Evolutionary conservation across 2,797 vertebrate species (phyloP).

Genomic region (Delichon dasypus): DNA sequence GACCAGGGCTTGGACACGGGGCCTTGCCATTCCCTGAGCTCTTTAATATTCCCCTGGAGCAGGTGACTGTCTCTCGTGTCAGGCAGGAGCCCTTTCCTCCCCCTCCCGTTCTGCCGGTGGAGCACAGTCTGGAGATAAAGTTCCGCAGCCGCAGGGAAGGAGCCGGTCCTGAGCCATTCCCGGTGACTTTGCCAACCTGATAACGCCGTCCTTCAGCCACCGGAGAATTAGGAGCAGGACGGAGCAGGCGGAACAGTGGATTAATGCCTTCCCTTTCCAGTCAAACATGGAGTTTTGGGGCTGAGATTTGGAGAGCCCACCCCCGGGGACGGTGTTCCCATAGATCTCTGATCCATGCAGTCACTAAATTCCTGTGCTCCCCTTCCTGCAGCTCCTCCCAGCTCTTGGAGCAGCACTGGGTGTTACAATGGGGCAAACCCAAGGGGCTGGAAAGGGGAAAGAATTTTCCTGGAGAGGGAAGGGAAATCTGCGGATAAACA

Average conservation of each 20-base stretch:
- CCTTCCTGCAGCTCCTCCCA: fast-evolving
- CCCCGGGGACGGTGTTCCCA: neutral
- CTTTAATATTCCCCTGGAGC: conserved; percentile 31
- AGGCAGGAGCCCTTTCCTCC: neutral
- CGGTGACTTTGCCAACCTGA: conserved; percentile 22
- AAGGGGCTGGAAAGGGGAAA: neutral
- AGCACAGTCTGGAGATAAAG: conserved; percentile 36
- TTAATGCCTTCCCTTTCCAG: neutral
- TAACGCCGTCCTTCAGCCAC: conserved; percentile 24
- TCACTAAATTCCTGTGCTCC: neutral
- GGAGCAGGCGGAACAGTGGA: neutral
- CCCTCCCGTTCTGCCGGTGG: neutral
- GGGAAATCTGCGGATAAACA: neutral
- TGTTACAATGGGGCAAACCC: neutral
- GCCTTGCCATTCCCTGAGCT: neutral
- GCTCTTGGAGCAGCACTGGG: neutral
- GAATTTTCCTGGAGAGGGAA: neutral
- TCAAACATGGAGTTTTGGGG: neutral
- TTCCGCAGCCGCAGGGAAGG: conserved; percentile 27
- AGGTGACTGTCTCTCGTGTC: conserved; percentile 19
- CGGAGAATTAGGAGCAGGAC: neutral
- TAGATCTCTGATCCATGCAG: neutral
- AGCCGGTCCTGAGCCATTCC: conserved; percentile 44
- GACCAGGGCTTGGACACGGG: neutral
- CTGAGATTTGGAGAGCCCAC: neutral